Percentiles rank a stretch among this genome's conserved stretches.
phyloP scores from a whole-genome alignment of 2,797 vertebrate genomes.

The Uromys caudimaculatus region DNA sequence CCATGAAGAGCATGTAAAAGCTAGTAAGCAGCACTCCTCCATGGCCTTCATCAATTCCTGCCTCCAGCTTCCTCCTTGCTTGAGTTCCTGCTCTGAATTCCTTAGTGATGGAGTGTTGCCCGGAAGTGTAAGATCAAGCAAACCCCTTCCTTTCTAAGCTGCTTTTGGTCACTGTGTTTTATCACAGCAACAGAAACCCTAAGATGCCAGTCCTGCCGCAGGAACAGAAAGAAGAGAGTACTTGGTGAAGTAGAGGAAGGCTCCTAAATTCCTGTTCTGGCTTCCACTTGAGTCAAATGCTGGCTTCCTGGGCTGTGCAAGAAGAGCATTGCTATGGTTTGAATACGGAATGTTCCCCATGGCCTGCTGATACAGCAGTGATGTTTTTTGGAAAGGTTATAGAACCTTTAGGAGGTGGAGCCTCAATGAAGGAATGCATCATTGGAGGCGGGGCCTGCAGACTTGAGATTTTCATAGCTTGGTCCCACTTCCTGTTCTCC shows the following conservation, averaged over 20 bases:
- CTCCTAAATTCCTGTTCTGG: neutral
- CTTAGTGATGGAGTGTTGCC: neutral
- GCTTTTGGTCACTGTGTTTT: too few relatives aligned
- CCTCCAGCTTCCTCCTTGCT: neutral
- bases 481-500: neutral
- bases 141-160: neutral
- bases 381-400: neutral
- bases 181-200: neutral
- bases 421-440: neutral
- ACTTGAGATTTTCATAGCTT: neutral
- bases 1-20: neutral
- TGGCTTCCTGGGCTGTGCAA: neutral
- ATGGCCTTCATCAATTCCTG: neutral
- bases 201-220: neutral
- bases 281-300: neutral
- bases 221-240: neutral
- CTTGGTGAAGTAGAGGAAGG: too few relatives aligned
- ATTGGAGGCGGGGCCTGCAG: neutral
- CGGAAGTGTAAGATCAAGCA: neutral
- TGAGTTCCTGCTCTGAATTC: neutral
- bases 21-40: neutral
- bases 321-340: neutral
- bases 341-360: neutral
- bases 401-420: neutral
- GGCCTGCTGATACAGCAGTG: neutral